A percentile compares a stretch with the other conserved stretches of the same genome.
These are phyloP conservation scores for Peromyscus polionotus DNA, from an alignment of 2,113 vertebrate genomes.

Conservation along the genomic window DNA sequence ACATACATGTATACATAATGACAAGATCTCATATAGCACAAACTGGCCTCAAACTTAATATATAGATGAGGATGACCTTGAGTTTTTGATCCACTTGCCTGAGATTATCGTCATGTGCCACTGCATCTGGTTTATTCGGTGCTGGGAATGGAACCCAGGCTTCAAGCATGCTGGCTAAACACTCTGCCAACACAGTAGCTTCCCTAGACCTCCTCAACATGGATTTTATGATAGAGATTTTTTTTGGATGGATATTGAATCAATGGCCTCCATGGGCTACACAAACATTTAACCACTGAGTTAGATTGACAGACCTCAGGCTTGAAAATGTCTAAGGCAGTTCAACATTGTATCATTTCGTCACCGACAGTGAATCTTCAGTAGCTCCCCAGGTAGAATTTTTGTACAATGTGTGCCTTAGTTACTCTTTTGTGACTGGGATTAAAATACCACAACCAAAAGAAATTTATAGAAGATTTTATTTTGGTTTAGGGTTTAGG, in stretches of 20 bases:
- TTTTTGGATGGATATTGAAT: too few species aligned
- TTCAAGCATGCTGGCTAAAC: background rate
- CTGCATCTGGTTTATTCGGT: background rate
- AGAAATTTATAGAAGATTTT: background rate
- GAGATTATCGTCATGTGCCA: background rate
- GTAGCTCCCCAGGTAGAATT: background rate
- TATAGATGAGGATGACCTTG: background rate
- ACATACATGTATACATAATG: background rate
- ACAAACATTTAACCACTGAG: background rate
- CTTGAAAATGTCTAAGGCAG: slow-evolving; percentile 27
- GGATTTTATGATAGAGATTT: background rate
- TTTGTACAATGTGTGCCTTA: background rate
- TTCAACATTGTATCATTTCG: slow-evolving; percentile 18
- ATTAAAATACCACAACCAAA: background rate
- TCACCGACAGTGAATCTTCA: background rate
- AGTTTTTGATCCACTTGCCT: background rate
- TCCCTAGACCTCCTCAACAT: background rate
- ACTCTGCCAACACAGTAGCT: background rate
- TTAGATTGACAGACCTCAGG: background rate
- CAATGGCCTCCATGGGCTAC: background rate
- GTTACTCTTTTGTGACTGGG: too few species aligned
- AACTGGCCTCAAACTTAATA: background rate
- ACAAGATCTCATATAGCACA: background rate
- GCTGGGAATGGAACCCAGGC: background rate
- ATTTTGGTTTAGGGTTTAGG: background rate